These are phyloP conservation scores for Ataeniobius toweri DNA, from an alignment of 2,797 vertebrate species.

Conservation along the genomic window DNA sequence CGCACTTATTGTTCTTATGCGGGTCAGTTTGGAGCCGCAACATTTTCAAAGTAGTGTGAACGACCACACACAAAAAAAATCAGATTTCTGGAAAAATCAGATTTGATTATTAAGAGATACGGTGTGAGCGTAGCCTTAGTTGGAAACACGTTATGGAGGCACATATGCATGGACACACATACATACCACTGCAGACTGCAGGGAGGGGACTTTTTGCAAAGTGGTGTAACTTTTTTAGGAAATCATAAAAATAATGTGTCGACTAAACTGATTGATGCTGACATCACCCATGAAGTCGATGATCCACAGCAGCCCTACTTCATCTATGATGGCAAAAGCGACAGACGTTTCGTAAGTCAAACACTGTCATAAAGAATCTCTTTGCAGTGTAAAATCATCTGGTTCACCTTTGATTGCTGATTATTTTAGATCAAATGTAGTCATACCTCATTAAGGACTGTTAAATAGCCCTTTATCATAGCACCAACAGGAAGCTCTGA, in stretches of 20 bases:
- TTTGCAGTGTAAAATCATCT: background rate
- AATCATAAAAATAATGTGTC: background rate
- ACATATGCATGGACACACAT: background rate
- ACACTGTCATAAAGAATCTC: too few relatives aligned
- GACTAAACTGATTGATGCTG: background rate
- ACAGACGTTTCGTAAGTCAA: too few relatives aligned
- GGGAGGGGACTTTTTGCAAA: background rate
- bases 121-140: too few relatives aligned
- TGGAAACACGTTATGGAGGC: background rate
- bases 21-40: too few relatives aligned
- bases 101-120: too few relatives aligned
- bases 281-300: background rate
- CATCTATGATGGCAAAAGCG: too few relatives aligned
- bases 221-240: background rate
- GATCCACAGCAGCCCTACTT: background rate
- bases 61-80: too few relatives aligned
- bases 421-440: too few relatives aligned
- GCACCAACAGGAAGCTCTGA: background rate
- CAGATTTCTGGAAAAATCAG: too few relatives aligned
- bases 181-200: background rate
- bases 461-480: background rate
- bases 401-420: background rate
- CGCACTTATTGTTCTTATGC: too few relatives aligned
- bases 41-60: too few relatives aligned
- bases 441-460: background rate